phyloP scores from a whole-genome alignment of 2,113 vertebrate species.

The Orthonyx spaldingii region DNA sequence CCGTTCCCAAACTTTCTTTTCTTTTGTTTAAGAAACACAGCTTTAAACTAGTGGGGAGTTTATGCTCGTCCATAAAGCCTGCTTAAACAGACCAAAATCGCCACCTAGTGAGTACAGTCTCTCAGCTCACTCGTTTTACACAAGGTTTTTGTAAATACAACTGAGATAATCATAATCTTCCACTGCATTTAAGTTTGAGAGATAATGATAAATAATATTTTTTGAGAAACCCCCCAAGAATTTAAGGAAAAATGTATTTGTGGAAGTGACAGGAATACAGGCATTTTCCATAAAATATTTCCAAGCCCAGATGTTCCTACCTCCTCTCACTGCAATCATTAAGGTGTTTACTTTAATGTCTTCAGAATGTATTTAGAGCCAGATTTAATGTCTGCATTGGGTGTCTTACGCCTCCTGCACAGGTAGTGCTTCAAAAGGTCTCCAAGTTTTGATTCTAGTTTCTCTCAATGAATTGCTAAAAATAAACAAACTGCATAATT shows the following conservation, averaged over 20 bases:
- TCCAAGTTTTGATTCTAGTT: background rate
- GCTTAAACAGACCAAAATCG: background rate
- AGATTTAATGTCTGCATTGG: background rate
- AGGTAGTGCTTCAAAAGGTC: background rate
- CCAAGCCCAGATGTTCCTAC: background rate
- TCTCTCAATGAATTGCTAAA: background rate
- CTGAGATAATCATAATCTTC: fast-evolving
- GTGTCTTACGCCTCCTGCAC: background rate
- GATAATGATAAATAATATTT: background rate
- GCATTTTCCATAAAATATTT: background rate
- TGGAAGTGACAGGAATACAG: background rate
- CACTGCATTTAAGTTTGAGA: background rate
- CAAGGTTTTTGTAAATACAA: background rate
- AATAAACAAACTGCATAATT: background rate
- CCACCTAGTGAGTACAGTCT: slow-evolving; percentile 48
- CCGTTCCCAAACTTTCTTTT: background rate
- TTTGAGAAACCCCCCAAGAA: background rate
- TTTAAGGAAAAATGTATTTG: background rate
- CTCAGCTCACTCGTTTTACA: background rate
- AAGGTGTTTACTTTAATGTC: background rate
- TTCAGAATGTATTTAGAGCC: background rate
- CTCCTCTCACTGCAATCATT: background rate
- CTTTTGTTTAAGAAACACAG: background rate
- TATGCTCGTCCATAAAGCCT: background rate
- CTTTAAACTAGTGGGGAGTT: background rate